Conservation (phyloP, 1,140 invertebrate genomes). For the Chymomyza costata region DNA sequence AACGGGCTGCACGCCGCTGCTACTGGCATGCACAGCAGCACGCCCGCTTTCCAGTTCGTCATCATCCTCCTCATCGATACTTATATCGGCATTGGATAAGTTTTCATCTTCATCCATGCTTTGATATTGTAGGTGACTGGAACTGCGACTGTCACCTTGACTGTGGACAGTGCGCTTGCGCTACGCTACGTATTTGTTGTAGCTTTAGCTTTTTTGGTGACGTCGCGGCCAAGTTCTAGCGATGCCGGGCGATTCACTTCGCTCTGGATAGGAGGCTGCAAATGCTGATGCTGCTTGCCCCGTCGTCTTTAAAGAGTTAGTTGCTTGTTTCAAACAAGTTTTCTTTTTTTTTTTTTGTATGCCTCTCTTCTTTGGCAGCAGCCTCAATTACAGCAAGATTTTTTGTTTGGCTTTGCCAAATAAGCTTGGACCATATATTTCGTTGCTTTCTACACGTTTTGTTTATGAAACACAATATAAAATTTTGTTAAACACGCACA, state of each 20-base stretch:
- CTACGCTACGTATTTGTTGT: not conserved
- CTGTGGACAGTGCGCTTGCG: not conserved
- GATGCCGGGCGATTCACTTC: conserved; percentile 4
- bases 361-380: conserved; percentile 18
- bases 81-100: conserved; percentile 64
- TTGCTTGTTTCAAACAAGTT: conserved; percentile 60
- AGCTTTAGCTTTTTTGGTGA: conserved; percentile 40
- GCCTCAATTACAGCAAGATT: conserved; percentile 42
- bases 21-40: conserved; percentile 15
- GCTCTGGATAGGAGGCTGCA: conserved; percentile 19
- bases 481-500: too few relatives aligned
- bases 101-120: conserved; percentile 71
- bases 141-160: not conserved
- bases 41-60: conserved; percentile 12
- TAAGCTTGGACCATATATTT: too few relatives aligned
- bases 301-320: conserved; percentile 32
- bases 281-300: conserved; percentile 23
- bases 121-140: not conserved
- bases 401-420: conserved; percentile 32
- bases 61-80: conserved; percentile 56
- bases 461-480: too few relatives aligned
- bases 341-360: conserved; percentile 49
- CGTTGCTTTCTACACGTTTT: conserved; percentile 1
- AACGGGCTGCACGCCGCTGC: not conserved
- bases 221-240: conserved; percentile 32